Evolutionary conservation across 2,888 invertebrate genomes (phyloP).

Genomic region (Philonicus albiceps): DNA sequence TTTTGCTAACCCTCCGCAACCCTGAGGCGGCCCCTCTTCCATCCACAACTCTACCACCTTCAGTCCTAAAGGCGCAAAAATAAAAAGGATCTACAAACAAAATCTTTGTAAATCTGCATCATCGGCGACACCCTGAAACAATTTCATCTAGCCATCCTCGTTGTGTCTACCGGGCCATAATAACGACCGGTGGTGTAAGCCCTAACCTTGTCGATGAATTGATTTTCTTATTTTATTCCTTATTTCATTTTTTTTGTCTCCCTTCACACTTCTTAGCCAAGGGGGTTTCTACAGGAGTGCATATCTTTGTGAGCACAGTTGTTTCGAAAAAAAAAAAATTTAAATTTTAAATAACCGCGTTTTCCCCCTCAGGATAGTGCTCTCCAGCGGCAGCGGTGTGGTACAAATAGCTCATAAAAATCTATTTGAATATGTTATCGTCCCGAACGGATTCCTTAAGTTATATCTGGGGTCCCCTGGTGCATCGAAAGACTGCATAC

Average conservation of each 20-base stretch:
- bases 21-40: neutral
- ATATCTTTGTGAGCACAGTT: slow-evolving; percentile 18
- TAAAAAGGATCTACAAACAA: slow-evolving; percentile 29
- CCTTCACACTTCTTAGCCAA: neutral
- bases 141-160: slow-evolving; percentile 16
- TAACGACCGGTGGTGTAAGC: neutral
- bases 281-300: neutral
- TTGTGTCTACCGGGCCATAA: neutral
- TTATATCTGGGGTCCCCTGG: neutral
- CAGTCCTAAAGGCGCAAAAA: neutral
- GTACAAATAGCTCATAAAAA: slow-evolving; percentile 33
- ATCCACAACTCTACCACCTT: neutral
- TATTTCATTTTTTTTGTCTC: neutral
- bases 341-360: slow-evolving; percentile 27
- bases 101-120: slow-evolving; percentile 33
- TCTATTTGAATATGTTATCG: slow-evolving; percentile 31
- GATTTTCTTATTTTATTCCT: neutral
- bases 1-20: neutral
- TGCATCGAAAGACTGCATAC: neutral
- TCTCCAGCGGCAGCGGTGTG: neutral
- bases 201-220: neutral
- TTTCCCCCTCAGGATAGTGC: neutral
- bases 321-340: slow-evolving; percentile 3
- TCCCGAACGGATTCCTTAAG: slow-evolving; percentile 4
- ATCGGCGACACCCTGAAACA: slow-evolving; percentile 20